Evolutionary conservation across 1,140 invertebrate genomes (phyloP).

Genomic region (Zaprionus gabonicus): DNA sequence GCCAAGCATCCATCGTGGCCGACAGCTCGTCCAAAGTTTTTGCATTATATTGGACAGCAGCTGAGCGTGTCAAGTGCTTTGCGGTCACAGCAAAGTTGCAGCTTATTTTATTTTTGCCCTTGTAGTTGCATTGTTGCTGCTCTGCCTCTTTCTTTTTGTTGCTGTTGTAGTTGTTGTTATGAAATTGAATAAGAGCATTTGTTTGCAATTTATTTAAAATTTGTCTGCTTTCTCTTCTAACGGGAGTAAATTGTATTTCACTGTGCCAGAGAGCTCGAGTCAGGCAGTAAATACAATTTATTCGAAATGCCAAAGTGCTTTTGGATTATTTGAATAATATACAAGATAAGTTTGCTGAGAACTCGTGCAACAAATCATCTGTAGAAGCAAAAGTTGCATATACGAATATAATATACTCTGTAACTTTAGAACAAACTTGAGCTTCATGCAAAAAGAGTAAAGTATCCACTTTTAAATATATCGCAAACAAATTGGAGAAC

Average conservation of each 20-base stretch:
- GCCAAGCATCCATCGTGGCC: neutral
- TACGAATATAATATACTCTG: too few relatives aligned
- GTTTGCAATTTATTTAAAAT: slow-evolving; percentile 78
- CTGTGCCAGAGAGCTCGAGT: neutral
- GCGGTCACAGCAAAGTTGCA: slow-evolving; percentile 64
- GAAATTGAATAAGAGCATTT: slow-evolving; percentile 77
- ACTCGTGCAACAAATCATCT: too few relatives aligned
- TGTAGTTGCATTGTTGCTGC: slow-evolving; percentile 23
- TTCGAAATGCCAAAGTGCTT: slow-evolving; percentile 47
- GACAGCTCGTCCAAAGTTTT: slow-evolving; percentile 31
- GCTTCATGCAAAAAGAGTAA: too few relatives aligned
- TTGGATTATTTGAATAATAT: slow-evolving; percentile 55
- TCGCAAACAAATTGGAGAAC: too few relatives aligned
- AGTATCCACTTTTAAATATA: too few relatives aligned
- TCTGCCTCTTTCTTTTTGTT: neutral
- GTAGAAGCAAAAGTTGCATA: too few relatives aligned
- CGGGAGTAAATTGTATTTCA: slow-evolving; percentile 56
- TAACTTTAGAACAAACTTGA: too few relatives aligned
- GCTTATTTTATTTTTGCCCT: slow-evolving; percentile 53
- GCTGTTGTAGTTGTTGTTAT: slow-evolving; percentile 11
- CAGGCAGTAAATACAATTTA: slow-evolving; percentile 26
- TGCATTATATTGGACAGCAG: slow-evolving; percentile 70
- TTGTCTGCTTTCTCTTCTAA: slow-evolving; percentile 41
- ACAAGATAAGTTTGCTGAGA: slow-evolving; percentile 11
- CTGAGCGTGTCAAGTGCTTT: slow-evolving; percentile 78